Evolutionary conservation across 2,113 vertebrate genomes (phyloP), one percentile per base, ranked within the genome.

Genomic region (Amphiprion ocellaris): DNA sequence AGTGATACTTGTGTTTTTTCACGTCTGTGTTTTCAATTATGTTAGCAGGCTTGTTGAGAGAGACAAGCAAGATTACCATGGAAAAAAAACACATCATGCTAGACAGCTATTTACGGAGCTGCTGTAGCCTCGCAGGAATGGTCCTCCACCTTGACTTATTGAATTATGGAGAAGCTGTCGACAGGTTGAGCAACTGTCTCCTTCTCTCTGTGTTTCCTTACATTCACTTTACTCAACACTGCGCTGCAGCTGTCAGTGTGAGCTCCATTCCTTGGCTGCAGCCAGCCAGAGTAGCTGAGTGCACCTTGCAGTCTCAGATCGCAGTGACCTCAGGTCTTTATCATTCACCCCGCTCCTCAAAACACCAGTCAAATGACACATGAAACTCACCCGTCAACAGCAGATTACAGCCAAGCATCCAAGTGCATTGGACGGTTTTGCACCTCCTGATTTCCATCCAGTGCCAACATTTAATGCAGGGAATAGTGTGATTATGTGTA

Each of bases 81-180:
- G 62, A 73, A 77, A 84, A 86, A 71, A 58, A 85, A 89, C 79
- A 75, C 83, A 83, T 69, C 74, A 75, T 82, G 63, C 89, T 73
- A 62, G 86, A 89, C 80, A 89, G 90, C 89, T 93, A 89, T 94
- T 93, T 93, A 87, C 79, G 64, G 85, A 89, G 86, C 71, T 68
- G 85, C 71, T 81, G 83, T 69, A 80, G 87, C 79, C 84, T 74
- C 33, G 26, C 83, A 82, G 87, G 87, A 91, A 91, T 85, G 87
- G 92, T 83, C 91, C 87, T 92, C 78, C 86, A 90, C 86, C 90
- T 94, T 88, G 89, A 92, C 87, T 92, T 90, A 93, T 90, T 94
- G 89, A 93, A 94, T 93, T 89, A 89, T 90, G 89, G 81, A 86
- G 87, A 79, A 84, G 85, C 82, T 88, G 93, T 93, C 87, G 87